These are phyloP conservation scores for Spodoptera picta DNA, from an alignment of 2,888 invertebrate genomes.

Conservation along the genomic window DNA sequence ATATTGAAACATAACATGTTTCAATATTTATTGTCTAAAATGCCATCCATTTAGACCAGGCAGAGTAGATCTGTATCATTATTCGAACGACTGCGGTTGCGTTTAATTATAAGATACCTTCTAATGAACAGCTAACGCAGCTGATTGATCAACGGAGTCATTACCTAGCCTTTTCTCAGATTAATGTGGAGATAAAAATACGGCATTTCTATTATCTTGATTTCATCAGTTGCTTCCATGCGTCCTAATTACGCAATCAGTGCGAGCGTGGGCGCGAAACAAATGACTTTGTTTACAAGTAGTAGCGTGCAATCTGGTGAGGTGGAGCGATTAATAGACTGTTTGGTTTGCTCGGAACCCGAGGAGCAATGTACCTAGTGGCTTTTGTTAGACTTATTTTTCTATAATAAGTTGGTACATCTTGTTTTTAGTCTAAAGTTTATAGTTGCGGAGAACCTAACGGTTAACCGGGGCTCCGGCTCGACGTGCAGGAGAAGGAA, in stretches of 20 bases:
- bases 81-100: no score
- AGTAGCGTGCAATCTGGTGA: conserved; percentile 43
- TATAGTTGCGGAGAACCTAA: no score
- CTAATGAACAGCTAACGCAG: no score
- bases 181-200: conserved; percentile 15
- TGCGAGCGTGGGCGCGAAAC: conserved; percentile 43
- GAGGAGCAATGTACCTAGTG: not conserved
- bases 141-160: not conserved
- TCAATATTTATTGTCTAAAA: no score
- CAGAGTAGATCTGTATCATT: no score
- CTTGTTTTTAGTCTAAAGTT: no score
- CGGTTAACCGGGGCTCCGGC: no score
- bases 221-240: conserved; percentile 33
- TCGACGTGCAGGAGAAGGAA: no score
- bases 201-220: conserved; percentile 25
- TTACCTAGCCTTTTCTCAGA: no score
- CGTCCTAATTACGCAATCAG: conserved; percentile 52
- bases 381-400: conserved; percentile 1
- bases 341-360: conserved; percentile 39
- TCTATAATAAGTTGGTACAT: not conserved
- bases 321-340: conserved; percentile 52
- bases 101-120: no score
- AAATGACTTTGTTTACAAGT: conserved; percentile 59
- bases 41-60: no score
- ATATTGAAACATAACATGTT: no score